Conservation (phyloP, 2,888 invertebrate species). For the Zele albiditarsus region DNA sequence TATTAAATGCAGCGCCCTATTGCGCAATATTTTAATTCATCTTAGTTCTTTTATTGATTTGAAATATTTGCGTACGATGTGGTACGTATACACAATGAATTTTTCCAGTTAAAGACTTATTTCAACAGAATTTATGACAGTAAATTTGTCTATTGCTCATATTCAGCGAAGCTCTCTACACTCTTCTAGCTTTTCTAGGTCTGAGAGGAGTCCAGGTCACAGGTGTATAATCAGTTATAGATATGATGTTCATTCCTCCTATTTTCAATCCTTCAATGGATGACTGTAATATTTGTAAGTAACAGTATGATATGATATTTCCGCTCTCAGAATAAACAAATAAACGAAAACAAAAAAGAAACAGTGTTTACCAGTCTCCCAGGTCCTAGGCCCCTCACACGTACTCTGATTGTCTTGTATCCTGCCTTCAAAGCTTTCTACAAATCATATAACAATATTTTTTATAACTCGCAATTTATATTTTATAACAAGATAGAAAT, state of each 20-base stretch:
- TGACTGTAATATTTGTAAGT: constrained; percentile 78
- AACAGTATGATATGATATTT: background rate
- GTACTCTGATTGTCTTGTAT: constrained; percentile 83
- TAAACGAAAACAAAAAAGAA: background rate
- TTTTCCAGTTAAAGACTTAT: background rate
- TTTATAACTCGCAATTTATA: constrained; percentile 25
- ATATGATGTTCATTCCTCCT: constrained; percentile 91
- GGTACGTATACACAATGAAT: background rate
- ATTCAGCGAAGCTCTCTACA: constrained; percentile 75
- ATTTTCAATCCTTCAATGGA: constrained; percentile 95
- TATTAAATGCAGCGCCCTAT: constrained; percentile 10
- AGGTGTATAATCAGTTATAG: constrained; percentile 92
- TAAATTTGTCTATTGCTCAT: background rate
- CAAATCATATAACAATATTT: constrained; percentile 35
- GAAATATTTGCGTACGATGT: background rate
- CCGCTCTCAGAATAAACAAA: constrained; percentile 17
- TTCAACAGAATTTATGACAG: background rate
- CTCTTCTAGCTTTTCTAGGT: constrained; percentile 87
- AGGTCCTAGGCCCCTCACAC: constrained; percentile 89
- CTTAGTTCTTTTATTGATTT: background rate
- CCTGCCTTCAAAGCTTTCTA: constrained; percentile 85
- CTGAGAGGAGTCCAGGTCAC: constrained; percentile 86
- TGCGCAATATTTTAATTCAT: background rate
- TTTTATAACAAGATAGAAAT: constrained; percentile 24
- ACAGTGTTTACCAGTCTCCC: constrained; percentile 85